Evolutionary conservation across 2,797 vertebrate species (phyloP), one percentile per base, ranked within the genome.

Genomic region (Microctenopoma steveboyesi): DNA sequence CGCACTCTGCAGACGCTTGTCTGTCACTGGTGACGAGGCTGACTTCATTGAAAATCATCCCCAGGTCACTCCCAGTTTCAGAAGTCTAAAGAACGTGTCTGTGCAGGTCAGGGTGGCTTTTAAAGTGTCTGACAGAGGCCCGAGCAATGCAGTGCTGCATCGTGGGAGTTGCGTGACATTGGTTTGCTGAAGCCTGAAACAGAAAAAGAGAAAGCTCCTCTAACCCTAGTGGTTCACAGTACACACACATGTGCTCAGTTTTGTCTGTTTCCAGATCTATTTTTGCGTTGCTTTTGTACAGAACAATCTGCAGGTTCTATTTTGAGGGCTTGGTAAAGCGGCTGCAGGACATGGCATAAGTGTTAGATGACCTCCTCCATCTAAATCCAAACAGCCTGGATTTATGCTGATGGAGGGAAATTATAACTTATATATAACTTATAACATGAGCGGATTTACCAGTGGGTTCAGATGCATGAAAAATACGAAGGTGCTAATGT

Each of bases 281-380:
- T 92, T 89, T 39, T 22, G 87, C 83, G 88, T 85, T 92, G 89
- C 92, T 93, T 91, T 91, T 80, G 72, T 86, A 33, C 80, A 86
- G 85, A 92, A 92, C 89, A 92, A 89, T 92, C 84, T 76, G 58
- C 58, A 12, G 13, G 64, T 60, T 86, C 91, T 92, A 92, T 93
- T 94, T 91, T 60, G 58, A 82, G 85, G 66, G 66, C 86, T 89
- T 68, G 72, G 86, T 82, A 81, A 72, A 74, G 86, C 47, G 50
- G 42, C 78, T 86, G 86, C 82, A 84, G 58, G 64, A 35, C 58
- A 74, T 92, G 92, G 86, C 90, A 81, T 91, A 92, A 93, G 89
- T 84, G 75, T 76, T 78, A 72, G 66, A 78, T 89, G 88, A 92
- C 83, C 90, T 85, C 81, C 83, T 78, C 69, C 82, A 84, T 82